Conservation (phyloP, 2,888 invertebrate species). For the Hydraecia micacea region DNA sequence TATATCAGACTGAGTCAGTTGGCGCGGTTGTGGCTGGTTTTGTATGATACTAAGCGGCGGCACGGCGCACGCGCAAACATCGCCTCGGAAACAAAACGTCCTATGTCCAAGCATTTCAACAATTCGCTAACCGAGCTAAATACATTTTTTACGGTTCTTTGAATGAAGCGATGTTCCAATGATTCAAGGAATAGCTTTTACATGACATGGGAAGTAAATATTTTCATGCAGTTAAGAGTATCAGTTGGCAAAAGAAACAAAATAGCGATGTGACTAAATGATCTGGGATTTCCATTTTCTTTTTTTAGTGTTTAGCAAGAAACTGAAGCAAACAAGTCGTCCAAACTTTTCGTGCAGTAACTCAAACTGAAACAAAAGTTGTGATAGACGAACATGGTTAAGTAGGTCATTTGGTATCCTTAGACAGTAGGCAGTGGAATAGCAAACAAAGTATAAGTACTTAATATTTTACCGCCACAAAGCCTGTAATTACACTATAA, state of each 20-base stretch:
- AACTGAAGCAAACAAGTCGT: slow-evolving; percentile 35
- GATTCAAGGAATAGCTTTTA: slow-evolving; percentile 85
- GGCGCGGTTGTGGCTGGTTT: slow-evolving; percentile 86
- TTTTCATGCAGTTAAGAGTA: slow-evolving; percentile 67
- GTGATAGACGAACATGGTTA: slow-evolving; percentile 64
- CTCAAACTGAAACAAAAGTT: slow-evolving; percentile 40
- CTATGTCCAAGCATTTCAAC: slow-evolving; percentile 81
- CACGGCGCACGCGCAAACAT: slow-evolving; percentile 85
- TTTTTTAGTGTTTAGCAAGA: slow-evolving; percentile 44
- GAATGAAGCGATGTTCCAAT: slow-evolving; percentile 74
- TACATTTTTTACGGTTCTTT: slow-evolving; percentile 74
- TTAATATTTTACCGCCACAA: slow-evolving; percentile 58
- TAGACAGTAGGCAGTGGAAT: slow-evolving; percentile 65
- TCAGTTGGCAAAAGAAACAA: slow-evolving; percentile 70
- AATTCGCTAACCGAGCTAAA: slow-evolving; percentile 85
- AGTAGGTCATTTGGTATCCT: slow-evolving; percentile 72
- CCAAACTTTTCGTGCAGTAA: slow-evolving; percentile 34
- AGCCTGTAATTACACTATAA: slow-evolving; percentile 59
- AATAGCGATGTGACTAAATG: slow-evolving; percentile 60
- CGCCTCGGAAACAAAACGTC: slow-evolving; percentile 73
- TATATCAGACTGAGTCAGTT: slow-evolving; percentile 89
- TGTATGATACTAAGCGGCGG: slow-evolving; percentile 82
- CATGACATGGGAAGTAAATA: slow-evolving; percentile 76
- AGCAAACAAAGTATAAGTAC: slow-evolving; percentile 66
- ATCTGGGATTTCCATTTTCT: slow-evolving; percentile 62